A percentile compares a stretch with the other conserved stretches of the same genome.
Conservation (phyloP, 2,113 vertebrate genomes). For the Platichthys stellatus region DNA sequence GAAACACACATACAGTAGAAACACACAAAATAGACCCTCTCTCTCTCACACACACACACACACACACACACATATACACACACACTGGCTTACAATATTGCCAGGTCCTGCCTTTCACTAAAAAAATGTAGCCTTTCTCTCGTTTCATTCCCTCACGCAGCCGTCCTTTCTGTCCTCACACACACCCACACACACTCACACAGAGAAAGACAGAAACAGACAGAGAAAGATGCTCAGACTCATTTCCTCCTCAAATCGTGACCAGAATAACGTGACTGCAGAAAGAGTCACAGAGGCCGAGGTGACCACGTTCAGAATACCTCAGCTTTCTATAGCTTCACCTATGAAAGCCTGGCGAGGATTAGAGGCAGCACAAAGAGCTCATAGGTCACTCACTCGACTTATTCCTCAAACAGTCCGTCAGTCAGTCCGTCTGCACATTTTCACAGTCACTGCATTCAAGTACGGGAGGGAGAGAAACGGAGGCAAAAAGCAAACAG, state of each 20-base stretch:
- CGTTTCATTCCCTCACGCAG: background rate
- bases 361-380: background rate
- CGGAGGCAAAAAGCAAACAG: background rate
- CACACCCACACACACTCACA: background rate
- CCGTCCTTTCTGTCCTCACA: background rate
- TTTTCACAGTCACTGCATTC: slow-evolving; percentile 33
- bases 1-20: background rate
- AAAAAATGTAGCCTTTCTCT: slow-evolving; percentile 25
- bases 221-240: background rate
- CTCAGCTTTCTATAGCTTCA: background rate
- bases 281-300: background rate
- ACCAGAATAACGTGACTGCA: background rate
- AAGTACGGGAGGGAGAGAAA: slow-evolving; percentile 3
- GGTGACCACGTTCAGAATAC: background rate
- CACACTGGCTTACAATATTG: background rate
- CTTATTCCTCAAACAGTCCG: slow-evolving; percentile 37
- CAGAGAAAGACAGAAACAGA: background rate
- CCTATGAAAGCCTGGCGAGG: background rate
- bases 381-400: slow-evolving; percentile 22
- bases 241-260: slow-evolving; percentile 11
- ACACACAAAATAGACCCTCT: background rate
- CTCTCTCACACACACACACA: background rate
- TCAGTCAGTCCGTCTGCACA: slow-evolving; percentile 28
- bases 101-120: slow-evolving; percentile 18
- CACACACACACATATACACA: background rate